Evolutionary conservation across 2,113 vertebrate genomes (phyloP).

Genomic region (Dipodomys ordii): DNA sequence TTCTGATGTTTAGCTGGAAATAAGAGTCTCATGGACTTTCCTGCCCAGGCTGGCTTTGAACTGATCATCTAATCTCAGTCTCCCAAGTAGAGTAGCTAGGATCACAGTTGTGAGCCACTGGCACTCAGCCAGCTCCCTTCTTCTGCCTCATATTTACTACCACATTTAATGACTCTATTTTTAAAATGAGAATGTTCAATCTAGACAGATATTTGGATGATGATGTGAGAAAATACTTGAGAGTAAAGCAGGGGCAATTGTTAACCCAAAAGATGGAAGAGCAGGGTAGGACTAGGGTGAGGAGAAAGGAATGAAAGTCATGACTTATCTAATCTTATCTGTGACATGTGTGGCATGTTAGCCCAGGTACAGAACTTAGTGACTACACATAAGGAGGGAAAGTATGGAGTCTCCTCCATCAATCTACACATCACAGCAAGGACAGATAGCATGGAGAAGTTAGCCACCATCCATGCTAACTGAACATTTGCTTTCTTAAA

Average conservation of each 20-base stretch:
- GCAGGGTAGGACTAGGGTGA: neutral
- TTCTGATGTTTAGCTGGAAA: too few relatives aligned
- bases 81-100: too few relatives aligned
- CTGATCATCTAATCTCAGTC: too few relatives aligned
- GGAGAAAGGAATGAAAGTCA: neutral
- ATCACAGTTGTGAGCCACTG: too few relatives aligned
- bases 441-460: too few relatives aligned
- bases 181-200: conserved; percentile 32
- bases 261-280: neutral
- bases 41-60: too few relatives aligned
- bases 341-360: neutral
- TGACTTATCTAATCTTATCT: neutral
- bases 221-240: neutral
- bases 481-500: neutral
- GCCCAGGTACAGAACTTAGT: neutral
- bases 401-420: neutral
- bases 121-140: too few relatives aligned
- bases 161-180: neutral
- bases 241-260: neutral
- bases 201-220: neutral
- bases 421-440: neutral
- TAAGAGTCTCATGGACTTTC: too few relatives aligned
- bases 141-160: neutral
- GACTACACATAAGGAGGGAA: neutral
- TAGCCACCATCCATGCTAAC: neutral